Base-by-base conservation (phyloP, 2,113 vertebrate species). In the Neodontobutis hainanensis region DNA sequence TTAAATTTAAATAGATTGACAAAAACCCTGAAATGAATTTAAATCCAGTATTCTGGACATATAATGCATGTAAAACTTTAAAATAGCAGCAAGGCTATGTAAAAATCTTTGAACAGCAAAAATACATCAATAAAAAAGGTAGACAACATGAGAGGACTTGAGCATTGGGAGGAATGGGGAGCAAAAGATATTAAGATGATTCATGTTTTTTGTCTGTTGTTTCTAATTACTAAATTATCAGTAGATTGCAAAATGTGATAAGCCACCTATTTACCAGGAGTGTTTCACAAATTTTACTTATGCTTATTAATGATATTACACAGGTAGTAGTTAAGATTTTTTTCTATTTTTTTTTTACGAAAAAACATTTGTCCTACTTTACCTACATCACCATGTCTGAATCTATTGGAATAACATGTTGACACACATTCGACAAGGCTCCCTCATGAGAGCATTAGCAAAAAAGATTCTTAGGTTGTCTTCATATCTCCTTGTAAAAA, bases 391-490 rank as follows among this genome's bases (percentile, higher is more conserved):
- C 61, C 70, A 71, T 53, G 53, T 65, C 57, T 77, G 71, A 62
- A 60, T 81, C 57, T 61, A 71, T 66, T 43, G n/a, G 53, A 55
- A 42, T 58, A 73, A 80, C 68, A 68, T 47, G 56, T 83, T 50
- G 53, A 78, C 69, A 71, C 74, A 85, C 86, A 85, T 88, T 87
- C 85, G 55, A 61, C 67, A 47, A 61, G 38, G 72, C 77, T 68
- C 75, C n/a, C 36, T 8, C 6, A 19, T 52, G 61, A 62, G 84
- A 78, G 68, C 38, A 3, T 65, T 65, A 77, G 86, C 83, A 77
- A 82, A 77, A 85, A 81, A 77, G 52, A 74, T 79, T n/a, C 86
- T 83, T 81, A 88, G 83, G 81, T 84, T 77, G 82, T 86, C 80
- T 87, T 85, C 73, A 79, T 75, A 70, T 75, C 70, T 68, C 81